Conservation (phyloP, 2,888 invertebrate genomes). For the Torymus auratus region DNA sequence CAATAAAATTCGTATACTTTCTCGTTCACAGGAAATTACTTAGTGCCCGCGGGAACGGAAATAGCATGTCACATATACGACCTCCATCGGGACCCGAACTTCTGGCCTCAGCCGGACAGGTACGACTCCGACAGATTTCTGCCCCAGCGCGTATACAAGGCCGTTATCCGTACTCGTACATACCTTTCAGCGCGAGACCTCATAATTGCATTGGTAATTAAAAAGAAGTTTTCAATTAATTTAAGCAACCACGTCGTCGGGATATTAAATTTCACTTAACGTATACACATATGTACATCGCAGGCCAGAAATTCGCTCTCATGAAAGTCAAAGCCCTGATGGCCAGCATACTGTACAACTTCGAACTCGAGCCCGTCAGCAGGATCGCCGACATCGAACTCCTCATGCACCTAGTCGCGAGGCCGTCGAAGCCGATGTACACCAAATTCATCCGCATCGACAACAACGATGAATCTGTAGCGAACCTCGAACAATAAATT, state of each 20-base stretch:
- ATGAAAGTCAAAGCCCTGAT: conserved; percentile 58
- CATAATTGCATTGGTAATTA: conserved; percentile 83
- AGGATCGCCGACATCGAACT: conserved; percentile 54
- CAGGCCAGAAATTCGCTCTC: conserved; percentile 44
- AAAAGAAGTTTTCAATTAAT: not conserved
- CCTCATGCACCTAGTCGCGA: conserved; percentile 56
- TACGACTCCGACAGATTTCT: conserved; percentile 84
- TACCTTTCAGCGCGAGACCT: conserved; percentile 84
- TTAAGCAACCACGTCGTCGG: not conserved
- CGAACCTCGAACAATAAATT: not conserved
- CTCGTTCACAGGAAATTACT: conserved; percentile 74
- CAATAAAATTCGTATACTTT: not conserved
- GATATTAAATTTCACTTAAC: not conserved
- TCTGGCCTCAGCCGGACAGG: conserved; percentile 82
- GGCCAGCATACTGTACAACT: conserved; percentile 60
- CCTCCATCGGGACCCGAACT: conserved; percentile 81
- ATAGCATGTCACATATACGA: conserved; percentile 81
- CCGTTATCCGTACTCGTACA: conserved; percentile 82
- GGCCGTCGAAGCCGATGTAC: conserved; percentile 58
- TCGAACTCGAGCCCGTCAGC: conserved; percentile 60
- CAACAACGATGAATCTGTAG: too few species aligned
- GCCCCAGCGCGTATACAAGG: conserved; percentile 76
- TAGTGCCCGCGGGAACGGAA: conserved; percentile 78
- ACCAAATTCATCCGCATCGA: conserved; percentile 54
- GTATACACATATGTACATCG: not conserved